Evolutionary conservation across 1,140 invertebrate genomes (phyloP).

Genomic region (Tachypleus tridentatus): DNA sequence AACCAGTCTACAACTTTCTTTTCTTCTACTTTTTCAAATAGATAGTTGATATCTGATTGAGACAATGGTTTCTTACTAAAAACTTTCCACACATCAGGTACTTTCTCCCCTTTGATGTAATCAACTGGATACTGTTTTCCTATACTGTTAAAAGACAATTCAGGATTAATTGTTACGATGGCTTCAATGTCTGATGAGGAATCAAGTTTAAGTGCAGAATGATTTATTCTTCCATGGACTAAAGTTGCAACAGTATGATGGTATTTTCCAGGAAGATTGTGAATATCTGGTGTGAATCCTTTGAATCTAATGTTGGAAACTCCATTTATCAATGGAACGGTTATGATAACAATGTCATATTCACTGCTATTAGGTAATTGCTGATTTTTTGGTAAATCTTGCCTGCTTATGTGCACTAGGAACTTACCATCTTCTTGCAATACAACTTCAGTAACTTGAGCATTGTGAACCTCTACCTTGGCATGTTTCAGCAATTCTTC

Average conservation of each 20-base stretch:
- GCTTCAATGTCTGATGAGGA: constrained; percentile 26
- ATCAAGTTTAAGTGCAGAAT: constrained; percentile 17
- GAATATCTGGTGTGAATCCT: constrained; percentile 31
- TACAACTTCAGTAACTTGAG: constrained; percentile 29
- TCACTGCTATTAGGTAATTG: background rate
- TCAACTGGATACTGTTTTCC: constrained; percentile 36
- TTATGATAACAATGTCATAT: constrained; percentile 50
- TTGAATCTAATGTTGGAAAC: constrained; percentile 34
- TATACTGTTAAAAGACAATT: constrained; percentile 35
- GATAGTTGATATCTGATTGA: constrained; percentile 34
- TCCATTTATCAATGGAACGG: constrained; percentile 41
- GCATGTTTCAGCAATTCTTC: constrained; percentile 35
- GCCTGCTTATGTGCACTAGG: constrained; percentile 3
- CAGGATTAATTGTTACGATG: constrained; percentile 40
- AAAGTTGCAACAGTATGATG: constrained; percentile 47
- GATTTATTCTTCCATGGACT: constrained; percentile 39
- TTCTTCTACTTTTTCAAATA: constrained; percentile 40
- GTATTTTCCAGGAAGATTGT: constrained; percentile 33
- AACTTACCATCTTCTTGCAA: constrained; percentile 23
- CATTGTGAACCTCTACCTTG: constrained; percentile 31
- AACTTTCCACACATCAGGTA: constrained; percentile 42
- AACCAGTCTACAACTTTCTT: constrained; percentile 40
- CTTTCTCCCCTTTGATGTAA: constrained; percentile 7
- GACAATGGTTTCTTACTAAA: constrained; percentile 41
- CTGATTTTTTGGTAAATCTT: background rate